Conservation (phyloP, 2,888 invertebrate species). For the Litoditis marina region DNA sequence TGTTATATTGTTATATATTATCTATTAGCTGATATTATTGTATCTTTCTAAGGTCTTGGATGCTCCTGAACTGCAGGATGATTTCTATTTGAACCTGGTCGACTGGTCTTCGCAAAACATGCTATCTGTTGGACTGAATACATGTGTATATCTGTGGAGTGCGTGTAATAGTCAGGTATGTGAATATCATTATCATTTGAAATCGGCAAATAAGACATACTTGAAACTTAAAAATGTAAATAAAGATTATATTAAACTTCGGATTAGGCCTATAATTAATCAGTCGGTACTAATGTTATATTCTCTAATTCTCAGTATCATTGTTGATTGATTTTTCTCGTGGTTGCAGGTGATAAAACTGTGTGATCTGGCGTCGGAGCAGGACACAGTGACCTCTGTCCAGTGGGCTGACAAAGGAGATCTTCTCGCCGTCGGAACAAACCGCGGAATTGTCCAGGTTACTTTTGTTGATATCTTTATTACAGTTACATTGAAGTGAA, state of each 20-base stretch:
- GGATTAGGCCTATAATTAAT: no score
- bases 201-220: no score
- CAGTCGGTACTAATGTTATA: no score
- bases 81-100: constrained; percentile 96
- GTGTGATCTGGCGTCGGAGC: constrained; percentile 83
- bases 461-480: not conserved
- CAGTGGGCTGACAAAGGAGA: constrained; percentile 98
- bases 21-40: not conserved
- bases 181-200: no score
- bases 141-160: constrained; percentile 97
- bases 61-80: constrained; percentile 94
- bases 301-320: no score
- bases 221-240: no score
- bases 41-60: constrained; percentile 71
- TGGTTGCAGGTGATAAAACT: constrained; percentile 74
- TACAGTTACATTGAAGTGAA: not conserved
- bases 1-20: no score
- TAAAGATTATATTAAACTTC: no score
- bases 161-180: constrained; percentile 90
- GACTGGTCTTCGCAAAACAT: constrained; percentile 99
- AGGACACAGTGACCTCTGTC: constrained; percentile 91
- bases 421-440: constrained; percentile 90
- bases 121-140: constrained; percentile 91
- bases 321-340: no score
- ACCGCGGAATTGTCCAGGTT: constrained; percentile 48